These are phyloP conservation scores for Seira sanloemensis DNA, from an alignment of 2,888 invertebrate genomes.

Conservation along the genomic window DNA sequence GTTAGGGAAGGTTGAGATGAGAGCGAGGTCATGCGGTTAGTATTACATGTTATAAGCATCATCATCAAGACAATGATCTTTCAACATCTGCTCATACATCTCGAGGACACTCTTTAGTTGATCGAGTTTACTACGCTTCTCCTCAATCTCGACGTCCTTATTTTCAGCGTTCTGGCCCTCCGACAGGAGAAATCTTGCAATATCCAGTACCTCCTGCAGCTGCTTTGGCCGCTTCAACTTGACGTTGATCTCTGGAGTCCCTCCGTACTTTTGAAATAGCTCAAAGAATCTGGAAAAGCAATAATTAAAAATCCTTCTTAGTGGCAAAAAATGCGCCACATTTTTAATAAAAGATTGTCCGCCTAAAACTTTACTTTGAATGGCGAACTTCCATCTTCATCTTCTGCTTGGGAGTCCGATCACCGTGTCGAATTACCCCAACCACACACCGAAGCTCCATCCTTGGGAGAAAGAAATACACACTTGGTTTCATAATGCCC, in stretches of 20 bases:
- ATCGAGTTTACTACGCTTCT: constrained; percentile 96
- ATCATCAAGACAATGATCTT: neutral
- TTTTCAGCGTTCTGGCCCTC: constrained; percentile 93
- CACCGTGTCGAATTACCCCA: constrained; percentile 97
- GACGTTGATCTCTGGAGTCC: constrained; percentile 95
- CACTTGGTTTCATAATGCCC: neutral
- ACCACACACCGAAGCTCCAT: constrained; percentile 95
- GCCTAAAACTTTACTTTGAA: constrained; percentile 83
- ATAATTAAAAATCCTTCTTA: neutral
- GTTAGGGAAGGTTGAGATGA: neutral
- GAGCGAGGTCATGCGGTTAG: neutral
- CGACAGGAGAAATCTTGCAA: constrained; percentile 90
- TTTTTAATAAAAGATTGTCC: neutral
- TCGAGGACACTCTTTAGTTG: constrained; percentile 99
- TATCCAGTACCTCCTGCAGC: constrained; percentile 97
- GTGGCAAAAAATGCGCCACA: neutral
- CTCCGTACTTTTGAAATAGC: constrained; percentile 98
- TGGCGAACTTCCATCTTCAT: constrained; percentile 99
- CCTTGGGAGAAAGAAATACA: constrained; percentile 76
- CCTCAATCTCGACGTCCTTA: constrained; percentile 91
- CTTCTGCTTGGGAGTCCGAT: constrained; percentile 99
- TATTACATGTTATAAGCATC: neutral
- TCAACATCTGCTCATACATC: constrained; percentile 83
- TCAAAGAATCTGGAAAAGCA: constrained; percentile 89
- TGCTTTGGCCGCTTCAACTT: constrained; percentile 98